Evolutionary conservation across 53 echinoderm and acorn worm genomes (phyloP).

Genomic region (Mesocentrotus franciscanus): DNA sequence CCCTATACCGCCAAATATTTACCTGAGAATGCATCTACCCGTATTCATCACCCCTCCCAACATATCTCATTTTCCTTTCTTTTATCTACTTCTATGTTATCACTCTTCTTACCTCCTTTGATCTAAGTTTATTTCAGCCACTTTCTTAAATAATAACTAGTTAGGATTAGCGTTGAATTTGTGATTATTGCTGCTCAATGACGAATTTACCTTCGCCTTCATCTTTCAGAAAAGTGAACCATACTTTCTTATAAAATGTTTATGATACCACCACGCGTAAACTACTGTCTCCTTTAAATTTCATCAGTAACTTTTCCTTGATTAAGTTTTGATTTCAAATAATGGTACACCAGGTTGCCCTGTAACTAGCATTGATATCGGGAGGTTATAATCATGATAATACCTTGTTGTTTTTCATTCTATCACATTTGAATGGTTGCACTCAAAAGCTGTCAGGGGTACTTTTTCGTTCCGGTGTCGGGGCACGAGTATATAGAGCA

Average conservation of each 20-base stretch:
- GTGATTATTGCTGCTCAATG: background rate
- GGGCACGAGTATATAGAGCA: background rate
- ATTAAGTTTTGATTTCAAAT: background rate
- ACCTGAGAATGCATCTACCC: no score
- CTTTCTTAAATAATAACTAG: no score
- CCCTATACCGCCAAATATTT: no score
- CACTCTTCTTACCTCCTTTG: no score
- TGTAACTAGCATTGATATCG: background rate
- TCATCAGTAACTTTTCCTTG: background rate
- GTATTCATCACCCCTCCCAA: no score
- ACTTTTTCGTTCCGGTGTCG: constrained; percentile 11
- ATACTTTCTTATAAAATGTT: background rate
- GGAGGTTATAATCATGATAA: background rate
- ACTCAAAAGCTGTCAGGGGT: background rate
- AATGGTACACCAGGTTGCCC: background rate
- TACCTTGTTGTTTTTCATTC: background rate
- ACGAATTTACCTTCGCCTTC: background rate
- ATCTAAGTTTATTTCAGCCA: no score
- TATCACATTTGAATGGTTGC: background rate
- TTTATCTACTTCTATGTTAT: no score
- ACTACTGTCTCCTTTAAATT: background rate
- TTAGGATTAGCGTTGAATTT: no score
- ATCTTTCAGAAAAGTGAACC: background rate
- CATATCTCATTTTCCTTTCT: no score
- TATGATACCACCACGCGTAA: background rate